Conservation (phyloP, 2,113 vertebrate genomes). For the Melanerpes formicivorus region DNA sequence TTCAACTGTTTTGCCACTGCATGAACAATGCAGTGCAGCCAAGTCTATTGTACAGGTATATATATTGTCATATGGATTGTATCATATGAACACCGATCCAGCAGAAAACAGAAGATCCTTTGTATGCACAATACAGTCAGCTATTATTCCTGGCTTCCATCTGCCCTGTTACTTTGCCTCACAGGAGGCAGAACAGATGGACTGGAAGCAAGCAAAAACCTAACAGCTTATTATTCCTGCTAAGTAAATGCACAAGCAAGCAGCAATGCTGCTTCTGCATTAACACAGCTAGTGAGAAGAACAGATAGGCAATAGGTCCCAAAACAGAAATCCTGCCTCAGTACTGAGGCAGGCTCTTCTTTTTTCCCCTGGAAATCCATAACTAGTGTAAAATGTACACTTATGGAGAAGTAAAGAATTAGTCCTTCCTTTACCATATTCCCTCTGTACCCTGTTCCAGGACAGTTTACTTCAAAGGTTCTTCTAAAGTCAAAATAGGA, state of each 20-base stretch:
- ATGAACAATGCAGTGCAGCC: not conserved
- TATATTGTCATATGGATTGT: not conserved
- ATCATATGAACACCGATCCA: not conserved
- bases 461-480: not conserved
- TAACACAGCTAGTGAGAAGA: not conserved
- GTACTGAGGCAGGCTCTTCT: not conserved
- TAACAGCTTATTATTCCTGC: not conserved
- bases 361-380: not conserved
- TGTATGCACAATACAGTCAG: not conserved
- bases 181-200: slow-evolving; percentile 31
- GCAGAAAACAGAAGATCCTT: slow-evolving; percentile 9
- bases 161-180: not conserved
- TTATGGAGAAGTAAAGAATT: not conserved
- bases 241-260: not conserved
- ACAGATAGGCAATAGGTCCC: not conserved
- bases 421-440: not conserved
- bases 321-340: not conserved
- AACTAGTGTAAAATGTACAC: not conserved
- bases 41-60: accelerated
- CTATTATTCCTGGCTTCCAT: slow-evolving; percentile 19
- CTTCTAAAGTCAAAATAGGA: not conserved
- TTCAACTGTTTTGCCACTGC: not conserved
- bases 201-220: not conserved
- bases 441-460: not conserved
- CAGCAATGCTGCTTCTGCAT: not conserved